phyloP scores from a whole-genome alignment of 2,888 invertebrate genomes.

The Synergus itoensis region DNA sequence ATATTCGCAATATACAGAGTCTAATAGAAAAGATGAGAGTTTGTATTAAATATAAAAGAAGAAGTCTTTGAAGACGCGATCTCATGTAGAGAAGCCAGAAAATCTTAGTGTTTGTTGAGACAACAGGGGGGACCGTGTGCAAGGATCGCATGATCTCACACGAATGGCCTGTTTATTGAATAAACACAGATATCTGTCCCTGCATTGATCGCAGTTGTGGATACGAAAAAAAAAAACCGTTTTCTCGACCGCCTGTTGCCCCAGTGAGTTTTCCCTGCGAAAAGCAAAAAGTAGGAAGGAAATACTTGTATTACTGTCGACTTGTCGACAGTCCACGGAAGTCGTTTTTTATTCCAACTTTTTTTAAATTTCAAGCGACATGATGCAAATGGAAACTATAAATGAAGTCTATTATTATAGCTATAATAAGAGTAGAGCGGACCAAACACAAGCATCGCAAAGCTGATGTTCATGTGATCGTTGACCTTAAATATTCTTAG shows the following conservation, averaged over 20 bases:
- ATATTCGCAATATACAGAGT: not conserved
- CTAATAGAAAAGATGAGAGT: not conserved
- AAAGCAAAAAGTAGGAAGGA: not conserved
- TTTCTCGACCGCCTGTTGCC: not conserved
- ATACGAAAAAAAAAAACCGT: not conserved
- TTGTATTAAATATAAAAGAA: not conserved
- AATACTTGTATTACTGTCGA: not conserved
- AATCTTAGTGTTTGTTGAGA: not conserved
- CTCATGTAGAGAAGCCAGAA: not conserved
- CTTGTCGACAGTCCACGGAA: not conserved
- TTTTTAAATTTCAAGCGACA: not conserved
- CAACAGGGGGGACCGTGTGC: not conserved
- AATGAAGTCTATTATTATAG: not conserved
- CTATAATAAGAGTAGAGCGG: too few species aligned
- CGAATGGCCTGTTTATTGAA: conserved; percentile 2
- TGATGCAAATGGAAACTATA: not conserved
- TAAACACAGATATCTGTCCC: not conserved
- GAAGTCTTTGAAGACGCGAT: not conserved
- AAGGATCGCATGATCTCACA: conserved; percentile 8
- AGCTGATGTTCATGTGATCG: too few species aligned
- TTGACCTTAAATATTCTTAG: too few species aligned
- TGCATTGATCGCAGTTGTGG: not conserved
- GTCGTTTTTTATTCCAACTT: not conserved
- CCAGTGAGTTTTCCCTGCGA: not conserved
- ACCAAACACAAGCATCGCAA: too few species aligned